Percentiles rank a stretch among this genome's conserved stretches.
Conservation (phyloP, 2,888 invertebrate genomes). For the Drosophila mimetica region DNA sequence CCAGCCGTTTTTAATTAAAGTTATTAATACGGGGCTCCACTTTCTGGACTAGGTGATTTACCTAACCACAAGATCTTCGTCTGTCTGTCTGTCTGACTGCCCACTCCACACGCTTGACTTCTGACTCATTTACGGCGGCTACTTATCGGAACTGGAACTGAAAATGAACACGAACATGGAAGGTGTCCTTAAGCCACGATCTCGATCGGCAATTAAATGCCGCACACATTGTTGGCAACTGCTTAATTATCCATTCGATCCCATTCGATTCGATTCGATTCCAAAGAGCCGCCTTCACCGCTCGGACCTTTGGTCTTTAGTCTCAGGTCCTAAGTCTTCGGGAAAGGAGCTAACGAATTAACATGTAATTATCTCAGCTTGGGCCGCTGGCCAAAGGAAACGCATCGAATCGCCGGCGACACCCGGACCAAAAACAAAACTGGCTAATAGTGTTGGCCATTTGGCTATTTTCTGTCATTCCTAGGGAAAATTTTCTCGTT, state of each 20-base stretch:
- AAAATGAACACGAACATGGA: neutral
- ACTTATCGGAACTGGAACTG: slow-evolving; percentile 14
- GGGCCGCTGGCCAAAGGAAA: slow-evolving; percentile 62
- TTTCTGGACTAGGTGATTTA: slow-evolving; percentile 58
- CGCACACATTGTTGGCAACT: slow-evolving; percentile 79
- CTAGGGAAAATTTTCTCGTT: no score
- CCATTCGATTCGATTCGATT: slow-evolving; percentile 41
- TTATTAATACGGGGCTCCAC: slow-evolving; percentile 77
- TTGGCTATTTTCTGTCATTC: neutral
- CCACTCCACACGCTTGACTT: slow-evolving; percentile 15
- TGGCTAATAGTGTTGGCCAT: slow-evolving; percentile 11
- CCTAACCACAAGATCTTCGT: slow-evolving; percentile 33
- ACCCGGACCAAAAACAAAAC: slow-evolving; percentile 80
- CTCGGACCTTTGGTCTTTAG: slow-evolving; percentile 1
- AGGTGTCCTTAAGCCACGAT: slow-evolving; percentile 61
- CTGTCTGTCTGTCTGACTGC: slow-evolving; percentile 11
- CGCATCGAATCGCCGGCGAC: slow-evolving; percentile 81
- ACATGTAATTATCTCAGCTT: slow-evolving; percentile 80
- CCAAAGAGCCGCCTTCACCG: slow-evolving; percentile 60
- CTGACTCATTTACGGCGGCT: slow-evolving; percentile 36
- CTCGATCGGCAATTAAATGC: slow-evolving; percentile 68
- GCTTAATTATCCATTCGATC: slow-evolving; percentile 73
- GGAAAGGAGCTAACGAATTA: slow-evolving; percentile 63
- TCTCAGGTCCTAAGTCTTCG: slow-evolving; percentile 49
- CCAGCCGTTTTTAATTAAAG: slow-evolving; percentile 78